These are phyloP conservation scores for Pygocentrus nattereri DNA, from an alignment of 2,797 vertebrate genomes.

Conservation along the genomic window DNA sequence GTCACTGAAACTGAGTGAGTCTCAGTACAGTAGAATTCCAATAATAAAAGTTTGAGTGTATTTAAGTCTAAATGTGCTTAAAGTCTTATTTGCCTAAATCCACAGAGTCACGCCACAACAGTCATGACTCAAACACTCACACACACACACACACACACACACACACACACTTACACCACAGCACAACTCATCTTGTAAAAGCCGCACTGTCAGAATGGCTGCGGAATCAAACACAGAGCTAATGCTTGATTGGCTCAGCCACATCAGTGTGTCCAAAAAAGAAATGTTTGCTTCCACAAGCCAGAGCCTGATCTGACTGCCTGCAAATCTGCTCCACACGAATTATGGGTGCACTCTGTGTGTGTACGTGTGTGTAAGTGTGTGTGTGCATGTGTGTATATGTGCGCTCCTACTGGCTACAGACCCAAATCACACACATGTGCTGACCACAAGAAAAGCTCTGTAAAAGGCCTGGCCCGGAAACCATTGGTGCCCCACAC, in stretches of 20 bases:
- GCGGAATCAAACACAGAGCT: conserved; percentile 66
- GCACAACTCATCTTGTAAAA: conserved; percentile 43
- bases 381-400: conserved; percentile 57
- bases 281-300: conserved; percentile 69
- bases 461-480: conserved; percentile 76
- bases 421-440: conserved; percentile 81
- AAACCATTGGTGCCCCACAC: conserved; percentile 77
- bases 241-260: conserved; percentile 70
- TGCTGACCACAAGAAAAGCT: conserved; percentile 85
- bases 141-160: background rate
- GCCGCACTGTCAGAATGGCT: conserved; percentile 63
- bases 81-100: conserved; percentile 20
- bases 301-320: conserved; percentile 76
- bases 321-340: conserved; percentile 64
- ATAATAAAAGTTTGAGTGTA: no score
- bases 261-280: conserved; percentile 74
- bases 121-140: conserved; percentile 3
- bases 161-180: conserved; percentile 29
- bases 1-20: no score
- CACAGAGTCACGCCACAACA: conserved; percentile 28
- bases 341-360: conserved; percentile 65
- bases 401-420: conserved; percentile 69
- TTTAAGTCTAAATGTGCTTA: no score
- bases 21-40: no score
- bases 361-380: conserved; percentile 53